These are phyloP conservation scores for Xyliphius kryptos DNA, from an alignment of 2,113 vertebrate genomes.

Conservation along the genomic window DNA sequence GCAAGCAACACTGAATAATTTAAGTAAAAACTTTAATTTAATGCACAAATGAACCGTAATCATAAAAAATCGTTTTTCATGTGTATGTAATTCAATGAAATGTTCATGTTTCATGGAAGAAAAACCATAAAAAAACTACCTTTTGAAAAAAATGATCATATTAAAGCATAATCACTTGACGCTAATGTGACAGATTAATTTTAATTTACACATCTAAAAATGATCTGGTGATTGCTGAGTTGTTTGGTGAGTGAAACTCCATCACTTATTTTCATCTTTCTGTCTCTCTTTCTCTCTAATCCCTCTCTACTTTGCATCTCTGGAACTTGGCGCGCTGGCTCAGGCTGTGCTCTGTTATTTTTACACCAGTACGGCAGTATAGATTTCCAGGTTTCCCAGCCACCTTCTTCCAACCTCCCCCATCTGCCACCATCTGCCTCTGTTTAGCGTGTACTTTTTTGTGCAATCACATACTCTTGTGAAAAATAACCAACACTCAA, in stretches of 20 bases:
- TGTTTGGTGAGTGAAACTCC: too few relatives aligned
- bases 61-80: too few relatives aligned
- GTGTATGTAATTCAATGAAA: too few relatives aligned
- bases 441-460: conserved; percentile 98
- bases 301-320: conserved; percentile 74
- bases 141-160: too few relatives aligned
- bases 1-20: too few relatives aligned
- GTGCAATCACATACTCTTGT: conserved; percentile 96
- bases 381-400: conserved; percentile 96
- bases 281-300: conserved; percentile 52
- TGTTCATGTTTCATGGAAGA: too few relatives aligned
- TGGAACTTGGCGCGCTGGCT: conserved; percentile 87
- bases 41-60: too few relatives aligned
- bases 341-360: conserved; percentile 88
- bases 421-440: conserved; percentile 99
- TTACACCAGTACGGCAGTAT: conserved; percentile 88
- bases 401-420: conserved; percentile 98
- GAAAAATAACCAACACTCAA: conserved; percentile 99
- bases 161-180: too few relatives aligned
- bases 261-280: conserved; percentile 40
- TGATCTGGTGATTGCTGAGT: neutral
- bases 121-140: too few relatives aligned
- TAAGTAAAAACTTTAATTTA: too few relatives aligned
- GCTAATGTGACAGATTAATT: neutral
- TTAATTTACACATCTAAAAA: neutral